Base-by-base conservation (phyloP, 2,113 vertebrate species). In the Aplodontia rufa region DNA sequence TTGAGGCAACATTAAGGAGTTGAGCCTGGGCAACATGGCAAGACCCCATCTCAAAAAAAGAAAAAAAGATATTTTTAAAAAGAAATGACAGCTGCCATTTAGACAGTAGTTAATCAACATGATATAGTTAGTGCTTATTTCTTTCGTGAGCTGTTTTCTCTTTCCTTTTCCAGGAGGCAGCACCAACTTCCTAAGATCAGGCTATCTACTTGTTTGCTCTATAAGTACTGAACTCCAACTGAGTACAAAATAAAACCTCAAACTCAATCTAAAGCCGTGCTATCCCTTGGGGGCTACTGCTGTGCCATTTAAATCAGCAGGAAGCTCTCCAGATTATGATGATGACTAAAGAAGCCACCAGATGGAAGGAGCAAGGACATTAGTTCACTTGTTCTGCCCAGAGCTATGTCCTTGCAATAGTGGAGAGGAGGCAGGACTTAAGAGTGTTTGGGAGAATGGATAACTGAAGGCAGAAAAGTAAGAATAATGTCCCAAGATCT, bases 181-280 rank as follows among this genome's bases (percentile, higher is more conserved):
- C 40, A 76, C 45, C 9, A n/a, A 66, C 72, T 69, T 87, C 37
- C 76, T 87, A 71, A 82, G 45, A 83, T 69, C 64, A 75, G 2
- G 22, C 68, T 55, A 26, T 13, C 40, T 37, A 6, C 4, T 22
- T 74, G 69, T 85, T 55, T 84, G 35, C n/a, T 88, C 90, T 93
- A 0, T 12, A 26, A 49, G 35, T 58, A 81, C 0, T 66, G 55
- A 91, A 30, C 84, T 78, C 53, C 66, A 58, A 35, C 68, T 83
- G 51, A 91, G 51, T 37, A 88, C 47, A 92, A 85, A 93, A 87
- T 62, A 92, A 92, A 95, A 88, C 47, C 60, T 79, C 69, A 80
- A 66, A 32, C 9, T 76, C 26, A 32, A 28, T 40, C 72, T 35
- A 66, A 37, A 45, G 76, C 53, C 12, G 16, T 0, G 35, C 58